Conservation (phyloP, 92 coral and sea anemone species). For the Hydrozoanthus gracilis region DNA sequence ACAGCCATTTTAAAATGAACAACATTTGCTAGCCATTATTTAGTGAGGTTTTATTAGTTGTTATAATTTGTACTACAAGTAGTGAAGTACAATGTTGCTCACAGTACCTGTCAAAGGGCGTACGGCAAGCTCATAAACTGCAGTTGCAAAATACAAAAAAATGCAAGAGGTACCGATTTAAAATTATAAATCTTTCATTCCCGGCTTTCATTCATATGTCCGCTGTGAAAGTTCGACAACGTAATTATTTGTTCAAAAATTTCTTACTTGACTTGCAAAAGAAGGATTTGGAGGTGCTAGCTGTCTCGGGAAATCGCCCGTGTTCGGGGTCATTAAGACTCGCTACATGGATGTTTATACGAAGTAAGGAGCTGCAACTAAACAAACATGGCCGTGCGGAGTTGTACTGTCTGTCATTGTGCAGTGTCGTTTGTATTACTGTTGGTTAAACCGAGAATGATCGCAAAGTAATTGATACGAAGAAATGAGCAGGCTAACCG, state of each 20-base stretch:
- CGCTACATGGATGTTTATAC: slow-evolving; percentile 10
- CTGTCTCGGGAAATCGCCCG: slow-evolving; percentile 7
- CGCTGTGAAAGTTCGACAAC: background rate
- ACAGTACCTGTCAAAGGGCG: background rate
- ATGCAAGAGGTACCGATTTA: slow-evolving; percentile 15
- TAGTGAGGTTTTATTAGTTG: slow-evolving; percentile 30
- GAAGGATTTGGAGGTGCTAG: slow-evolving; percentile 1
- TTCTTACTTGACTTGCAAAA: slow-evolving; percentile 11
- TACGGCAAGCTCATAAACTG: background rate
- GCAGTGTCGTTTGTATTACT: slow-evolving; percentile 19
- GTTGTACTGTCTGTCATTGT: slow-evolving; percentile 28
- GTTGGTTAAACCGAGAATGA: slow-evolving; percentile 14
- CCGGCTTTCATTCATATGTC: slow-evolving; percentile 22
- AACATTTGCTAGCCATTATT: slow-evolving; percentile 22
- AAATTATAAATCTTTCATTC: background rate
- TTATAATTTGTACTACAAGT: slow-evolving; percentile 10
- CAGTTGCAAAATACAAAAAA: slow-evolving; percentile 23
- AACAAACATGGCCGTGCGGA: slow-evolving; percentile 30
- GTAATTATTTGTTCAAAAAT: slow-evolving; percentile 24
- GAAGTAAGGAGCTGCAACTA: slow-evolving; percentile 24
- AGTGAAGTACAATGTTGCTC: slow-evolving; percentile 21
- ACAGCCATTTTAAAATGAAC: slow-evolving; percentile 14
- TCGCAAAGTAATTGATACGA: slow-evolving; percentile 23
- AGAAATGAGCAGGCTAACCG: slow-evolving; percentile 3
- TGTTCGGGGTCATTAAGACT: slow-evolving; percentile 17